Conservation (phyloP, 2,888 invertebrate species). For the Micoletzkya japonica region DNA sequence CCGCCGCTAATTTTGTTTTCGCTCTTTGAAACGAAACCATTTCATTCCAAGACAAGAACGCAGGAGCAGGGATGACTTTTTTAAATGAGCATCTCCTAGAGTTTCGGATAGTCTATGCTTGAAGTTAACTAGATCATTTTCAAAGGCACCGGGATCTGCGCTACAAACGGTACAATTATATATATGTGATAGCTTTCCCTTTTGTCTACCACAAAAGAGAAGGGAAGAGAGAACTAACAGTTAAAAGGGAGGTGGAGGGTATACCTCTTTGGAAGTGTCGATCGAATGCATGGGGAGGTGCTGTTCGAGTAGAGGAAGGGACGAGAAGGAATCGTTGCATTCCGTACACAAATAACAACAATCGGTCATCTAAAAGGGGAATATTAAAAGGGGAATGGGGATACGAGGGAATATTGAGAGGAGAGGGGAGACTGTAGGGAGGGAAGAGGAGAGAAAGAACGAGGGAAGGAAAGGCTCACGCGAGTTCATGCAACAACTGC, state of each 20-base stretch:
- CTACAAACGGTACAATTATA: no score
- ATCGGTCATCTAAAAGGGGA: constrained; percentile 3
- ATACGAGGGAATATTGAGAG: not conserved
- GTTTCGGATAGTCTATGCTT: no score
- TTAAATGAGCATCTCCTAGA: no score
- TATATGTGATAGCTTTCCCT: no score
- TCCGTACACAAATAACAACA: constrained; percentile 22
- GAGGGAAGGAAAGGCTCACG: not conserved
- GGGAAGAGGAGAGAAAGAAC: not conserved
- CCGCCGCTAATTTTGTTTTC: no score
- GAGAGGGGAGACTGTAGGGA: not conserved
- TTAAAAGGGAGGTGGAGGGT: constrained; percentile 3
- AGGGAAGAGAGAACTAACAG: constrained; percentile 1
- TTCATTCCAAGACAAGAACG: no score
- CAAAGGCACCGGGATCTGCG: no score
- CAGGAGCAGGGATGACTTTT: no score
- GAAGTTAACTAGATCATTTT: no score
- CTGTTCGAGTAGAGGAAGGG: not conserved
- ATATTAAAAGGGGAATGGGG: not conserved
- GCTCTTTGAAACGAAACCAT: no score
- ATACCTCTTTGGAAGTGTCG: constrained; percentile 23
- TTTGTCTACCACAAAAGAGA: not conserved
- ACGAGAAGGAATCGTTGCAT: constrained; percentile 18
- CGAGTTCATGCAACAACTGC: not conserved
- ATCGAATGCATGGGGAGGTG: constrained; percentile 18